These are phyloP conservation scores for Eugnorisma glareosa DNA, from an alignment of 2,888 invertebrate genomes.

Conservation along the genomic window DNA sequence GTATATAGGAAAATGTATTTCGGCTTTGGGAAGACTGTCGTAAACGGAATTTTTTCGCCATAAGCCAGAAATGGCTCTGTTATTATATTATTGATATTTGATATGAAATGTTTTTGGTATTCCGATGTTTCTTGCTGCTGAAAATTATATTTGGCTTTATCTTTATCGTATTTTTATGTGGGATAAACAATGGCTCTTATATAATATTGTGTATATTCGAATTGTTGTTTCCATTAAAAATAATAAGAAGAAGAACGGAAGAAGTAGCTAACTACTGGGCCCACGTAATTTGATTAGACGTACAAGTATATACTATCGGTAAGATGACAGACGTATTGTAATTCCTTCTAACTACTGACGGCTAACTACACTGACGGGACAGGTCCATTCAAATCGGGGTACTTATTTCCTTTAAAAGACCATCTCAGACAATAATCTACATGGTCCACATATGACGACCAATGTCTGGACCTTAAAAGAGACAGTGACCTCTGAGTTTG, in stretches of 20 bases:
- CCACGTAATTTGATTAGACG: neutral
- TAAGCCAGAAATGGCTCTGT: neutral
- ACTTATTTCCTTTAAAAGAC: neutral
- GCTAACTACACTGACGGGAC: neutral
- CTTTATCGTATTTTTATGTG: neutral
- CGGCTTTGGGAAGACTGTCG: slow-evolving; percentile 1
- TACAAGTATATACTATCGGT: no score
- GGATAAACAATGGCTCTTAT: neutral
- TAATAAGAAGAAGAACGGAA: no score
- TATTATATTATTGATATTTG: neutral
- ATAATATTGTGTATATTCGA: no score
- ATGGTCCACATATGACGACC: neutral
- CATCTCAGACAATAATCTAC: neutral
- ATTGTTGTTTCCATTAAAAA: neutral
- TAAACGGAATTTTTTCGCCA: neutral
- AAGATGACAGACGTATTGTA: neutral
- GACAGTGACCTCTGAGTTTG: neutral
- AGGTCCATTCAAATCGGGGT: neutral
- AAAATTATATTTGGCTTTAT: neutral
- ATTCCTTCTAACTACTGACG: neutral
- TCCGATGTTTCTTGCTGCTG: neutral
- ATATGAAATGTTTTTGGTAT: neutral
- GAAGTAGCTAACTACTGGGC: neutral
- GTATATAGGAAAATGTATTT: slow-evolving; percentile 32
- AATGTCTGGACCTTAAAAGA: neutral